A percentile compares a stretch with the other conserved stretches of the same genome.
These are phyloP conservation scores for Latrodectus hesperus DNA, from an alignment of 2,888 invertebrate genomes.

Conservation along the genomic window DNA sequence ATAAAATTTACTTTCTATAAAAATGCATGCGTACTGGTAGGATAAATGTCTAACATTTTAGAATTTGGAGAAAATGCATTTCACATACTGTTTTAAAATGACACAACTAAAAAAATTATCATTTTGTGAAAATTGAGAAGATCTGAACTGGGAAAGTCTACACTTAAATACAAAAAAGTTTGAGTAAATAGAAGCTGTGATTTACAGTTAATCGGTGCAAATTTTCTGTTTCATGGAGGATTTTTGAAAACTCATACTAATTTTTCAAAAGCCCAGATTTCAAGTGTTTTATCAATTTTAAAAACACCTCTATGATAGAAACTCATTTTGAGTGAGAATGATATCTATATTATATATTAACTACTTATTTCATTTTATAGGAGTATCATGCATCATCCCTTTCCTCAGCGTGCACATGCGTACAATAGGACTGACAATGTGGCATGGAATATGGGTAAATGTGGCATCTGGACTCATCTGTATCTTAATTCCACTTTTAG, in stretches of 20 bases:
- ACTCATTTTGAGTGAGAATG: background rate
- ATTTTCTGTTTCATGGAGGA: too few species aligned
- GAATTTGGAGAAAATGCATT: too few species aligned
- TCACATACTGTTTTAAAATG: too few species aligned
- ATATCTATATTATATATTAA: background rate
- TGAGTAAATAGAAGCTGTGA: too few species aligned
- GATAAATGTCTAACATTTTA: too few species aligned
- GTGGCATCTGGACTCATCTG: constrained; percentile 87
- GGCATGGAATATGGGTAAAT: constrained; percentile 85
- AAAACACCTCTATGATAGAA: background rate
- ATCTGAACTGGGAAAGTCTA: too few species aligned
- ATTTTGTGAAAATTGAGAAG: too few species aligned
- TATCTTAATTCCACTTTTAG: constrained; percentile 84
- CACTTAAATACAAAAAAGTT: too few species aligned
- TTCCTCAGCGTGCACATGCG: constrained; percentile 87
- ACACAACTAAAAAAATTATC: too few species aligned
- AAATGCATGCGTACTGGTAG: too few species aligned
- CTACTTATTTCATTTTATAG: constrained; percentile 76
- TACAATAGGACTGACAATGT: constrained; percentile 82
- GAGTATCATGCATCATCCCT: constrained; percentile 87
- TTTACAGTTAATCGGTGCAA: too few species aligned
- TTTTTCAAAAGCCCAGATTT: background rate
- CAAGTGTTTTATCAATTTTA: background rate
- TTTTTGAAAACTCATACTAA: background rate
- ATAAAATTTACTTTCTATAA: too few species aligned